A percentile compares a stretch with the other conserved stretches of the same genome.
Evolutionary conservation across 1,140 invertebrate genomes (phyloP).

Genomic region (Lethocerus indicus): DNA sequence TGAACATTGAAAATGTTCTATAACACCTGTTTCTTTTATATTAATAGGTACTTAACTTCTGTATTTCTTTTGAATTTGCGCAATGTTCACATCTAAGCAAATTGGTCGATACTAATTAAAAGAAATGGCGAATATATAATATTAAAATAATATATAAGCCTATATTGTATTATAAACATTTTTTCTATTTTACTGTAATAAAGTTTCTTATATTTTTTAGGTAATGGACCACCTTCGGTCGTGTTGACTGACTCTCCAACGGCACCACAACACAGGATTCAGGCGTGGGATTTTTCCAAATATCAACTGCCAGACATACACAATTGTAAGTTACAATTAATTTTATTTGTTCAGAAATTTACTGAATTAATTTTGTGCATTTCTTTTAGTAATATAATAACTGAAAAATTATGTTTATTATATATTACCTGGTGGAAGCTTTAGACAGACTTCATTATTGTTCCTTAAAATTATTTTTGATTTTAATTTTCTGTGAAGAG

Average conservation of each 20-base stretch:
- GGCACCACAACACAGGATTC: constrained; percentile 50
- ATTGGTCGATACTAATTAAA: too few relatives aligned
- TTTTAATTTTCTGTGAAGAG: neutral
- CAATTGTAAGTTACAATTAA: constrained; percentile 38
- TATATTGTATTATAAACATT: neutral
- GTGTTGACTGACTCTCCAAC: constrained; percentile 7
- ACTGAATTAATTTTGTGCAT: too few relatives aligned
- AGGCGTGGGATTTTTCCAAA: constrained; percentile 65
- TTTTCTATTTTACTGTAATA: neutral
- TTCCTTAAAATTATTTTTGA: neutral
- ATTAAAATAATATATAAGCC: neutral
- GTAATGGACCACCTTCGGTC: neutral
- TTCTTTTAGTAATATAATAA: neutral
- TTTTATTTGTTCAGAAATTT: too few relatives aligned
- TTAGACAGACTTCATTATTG: neutral
- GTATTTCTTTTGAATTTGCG: too few relatives aligned
- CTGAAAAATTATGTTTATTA: neutral
- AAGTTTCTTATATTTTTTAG: neutral
- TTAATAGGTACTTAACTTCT: too few relatives aligned
- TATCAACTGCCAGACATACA: constrained; percentile 53
- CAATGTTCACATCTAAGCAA: too few relatives aligned
- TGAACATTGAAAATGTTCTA: too few relatives aligned
- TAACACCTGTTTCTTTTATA: too few relatives aligned
- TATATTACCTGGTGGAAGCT: neutral
- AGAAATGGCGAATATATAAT: too few relatives aligned